These are phyloP conservation scores for Sebastes oblongus DNA, from an alignment of 2,797 vertebrate species.

Conservation along the genomic window DNA sequence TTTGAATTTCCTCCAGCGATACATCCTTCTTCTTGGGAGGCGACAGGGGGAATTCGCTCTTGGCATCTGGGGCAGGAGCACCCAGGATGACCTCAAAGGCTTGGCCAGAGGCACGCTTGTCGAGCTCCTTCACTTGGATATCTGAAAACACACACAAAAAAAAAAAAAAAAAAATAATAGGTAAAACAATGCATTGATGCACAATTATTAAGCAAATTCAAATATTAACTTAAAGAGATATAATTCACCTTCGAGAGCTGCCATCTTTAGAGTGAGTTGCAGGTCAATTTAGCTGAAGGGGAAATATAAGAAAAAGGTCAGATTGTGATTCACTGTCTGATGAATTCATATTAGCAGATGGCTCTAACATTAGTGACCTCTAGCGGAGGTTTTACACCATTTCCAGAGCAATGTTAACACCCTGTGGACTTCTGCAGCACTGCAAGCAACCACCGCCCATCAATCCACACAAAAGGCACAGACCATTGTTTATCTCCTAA, in stretches of 20 bases:
- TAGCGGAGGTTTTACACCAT: not conserved
- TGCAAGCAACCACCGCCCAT: conserved; percentile 78
- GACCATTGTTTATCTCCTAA: conserved; percentile 42
- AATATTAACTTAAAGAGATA: not conserved
- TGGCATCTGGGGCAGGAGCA: conserved; percentile 86
- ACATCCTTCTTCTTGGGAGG: conserved; percentile 95
- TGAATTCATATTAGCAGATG: not conserved
- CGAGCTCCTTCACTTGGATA: conserved; percentile 94
- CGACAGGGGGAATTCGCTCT: conserved; percentile 90
- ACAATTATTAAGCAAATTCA: not conserved
- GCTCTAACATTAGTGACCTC: conserved; percentile 8
- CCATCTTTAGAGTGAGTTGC: conserved; percentile 62
- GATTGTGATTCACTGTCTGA: not conserved
- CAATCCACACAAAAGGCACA: conserved; percentile 43
- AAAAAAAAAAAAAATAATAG: not conserved
- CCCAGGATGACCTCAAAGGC: conserved; percentile 95
- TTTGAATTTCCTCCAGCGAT: conserved; percentile 95
- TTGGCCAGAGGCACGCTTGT: conserved; percentile 95
- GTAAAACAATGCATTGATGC: not conserved
- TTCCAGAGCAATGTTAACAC: conserved; percentile 10
- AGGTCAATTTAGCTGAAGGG: conserved; percentile 42
- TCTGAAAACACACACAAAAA: conserved; percentile 61
- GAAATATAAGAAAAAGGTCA: not conserved
- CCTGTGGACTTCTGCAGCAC: conserved; percentile 15
- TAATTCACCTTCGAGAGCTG: conserved; percentile 63